Evolutionary conservation across 2,797 vertebrate genomes (phyloP).

Genomic region (Enteromius viviparus): DNA sequence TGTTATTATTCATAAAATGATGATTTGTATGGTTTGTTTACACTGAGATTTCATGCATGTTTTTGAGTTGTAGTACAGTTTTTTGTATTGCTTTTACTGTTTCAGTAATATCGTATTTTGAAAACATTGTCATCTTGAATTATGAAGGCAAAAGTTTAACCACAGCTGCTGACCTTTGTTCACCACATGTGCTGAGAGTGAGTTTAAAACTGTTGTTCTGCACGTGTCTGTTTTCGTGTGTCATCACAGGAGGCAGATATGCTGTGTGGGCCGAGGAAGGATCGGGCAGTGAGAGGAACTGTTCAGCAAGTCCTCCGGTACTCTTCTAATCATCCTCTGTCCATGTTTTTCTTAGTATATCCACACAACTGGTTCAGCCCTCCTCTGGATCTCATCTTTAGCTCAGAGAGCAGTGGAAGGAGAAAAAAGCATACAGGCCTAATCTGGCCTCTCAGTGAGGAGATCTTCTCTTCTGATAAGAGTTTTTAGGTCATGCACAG

Average conservation of each 20-base stretch:
- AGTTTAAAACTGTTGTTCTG: constrained; percentile 17
- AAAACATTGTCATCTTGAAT: background rate
- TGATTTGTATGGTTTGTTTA: background rate
- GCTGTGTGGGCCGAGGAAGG: constrained; percentile 39
- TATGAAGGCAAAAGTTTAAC: constrained; percentile 6
- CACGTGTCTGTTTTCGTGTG: constrained; percentile 26
- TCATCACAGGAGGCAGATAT: constrained; percentile 65
- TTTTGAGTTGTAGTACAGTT: background rate
- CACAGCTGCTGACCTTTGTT: constrained; percentile 21
- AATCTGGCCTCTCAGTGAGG: background rate
- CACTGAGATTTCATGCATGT: background rate
- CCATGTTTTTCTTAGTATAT: background rate
- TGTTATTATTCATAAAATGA: background rate
- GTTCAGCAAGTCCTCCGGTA: constrained; percentile 75
- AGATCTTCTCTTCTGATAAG: constrained; percentile 27
- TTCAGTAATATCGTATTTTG: background rate
- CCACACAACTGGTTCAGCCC: background rate
- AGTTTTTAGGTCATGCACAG: constrained; percentile 25
- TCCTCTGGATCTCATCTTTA: background rate
- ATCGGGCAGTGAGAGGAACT: constrained; percentile 74
- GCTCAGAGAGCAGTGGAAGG: background rate
- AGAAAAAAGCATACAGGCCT: background rate
- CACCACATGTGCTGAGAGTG: constrained; percentile 30
- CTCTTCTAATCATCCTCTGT: constrained; percentile 25
- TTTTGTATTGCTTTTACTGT: background rate